A percentile compares a stretch with the other conserved stretches of the same genome.
phyloP scores from a whole-genome alignment of 2,888 invertebrate species.

The Tipula vernalis region DNA sequence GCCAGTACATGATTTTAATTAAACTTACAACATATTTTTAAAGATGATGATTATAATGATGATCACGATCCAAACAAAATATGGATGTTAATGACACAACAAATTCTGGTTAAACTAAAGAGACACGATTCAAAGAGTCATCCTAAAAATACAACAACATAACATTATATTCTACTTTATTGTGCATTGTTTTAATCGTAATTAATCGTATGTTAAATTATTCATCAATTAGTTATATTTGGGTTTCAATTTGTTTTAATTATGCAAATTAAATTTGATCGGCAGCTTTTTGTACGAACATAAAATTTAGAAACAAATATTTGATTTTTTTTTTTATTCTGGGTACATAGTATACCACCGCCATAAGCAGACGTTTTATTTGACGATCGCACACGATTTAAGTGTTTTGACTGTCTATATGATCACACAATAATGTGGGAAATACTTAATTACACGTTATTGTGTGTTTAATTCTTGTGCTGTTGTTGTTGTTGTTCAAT shows the following conservation, averaged over 20 bases:
- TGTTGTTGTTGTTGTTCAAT: background rate
- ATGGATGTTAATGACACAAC: background rate
- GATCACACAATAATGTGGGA: background rate
- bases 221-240: background rate
- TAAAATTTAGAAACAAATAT: background rate
- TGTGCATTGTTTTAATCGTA: background rate
- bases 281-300: background rate
- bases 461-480: background rate
- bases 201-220: background rate
- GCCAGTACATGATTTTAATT: background rate
- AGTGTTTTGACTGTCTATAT: background rate
- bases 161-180: background rate
- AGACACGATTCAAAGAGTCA: background rate
- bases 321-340: background rate
- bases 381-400: background rate
- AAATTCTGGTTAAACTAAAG: background rate
- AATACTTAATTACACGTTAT: background rate
- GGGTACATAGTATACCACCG: background rate
- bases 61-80: background rate
- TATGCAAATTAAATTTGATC: background rate
- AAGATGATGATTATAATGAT: background rate
- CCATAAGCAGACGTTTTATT: background rate
- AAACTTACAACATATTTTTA: background rate
- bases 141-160: background rate
- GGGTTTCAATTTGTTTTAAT: background rate